Base-by-base conservation (phyloP, 2,888 invertebrate species). In the Stegana nigrithorax region DNA sequence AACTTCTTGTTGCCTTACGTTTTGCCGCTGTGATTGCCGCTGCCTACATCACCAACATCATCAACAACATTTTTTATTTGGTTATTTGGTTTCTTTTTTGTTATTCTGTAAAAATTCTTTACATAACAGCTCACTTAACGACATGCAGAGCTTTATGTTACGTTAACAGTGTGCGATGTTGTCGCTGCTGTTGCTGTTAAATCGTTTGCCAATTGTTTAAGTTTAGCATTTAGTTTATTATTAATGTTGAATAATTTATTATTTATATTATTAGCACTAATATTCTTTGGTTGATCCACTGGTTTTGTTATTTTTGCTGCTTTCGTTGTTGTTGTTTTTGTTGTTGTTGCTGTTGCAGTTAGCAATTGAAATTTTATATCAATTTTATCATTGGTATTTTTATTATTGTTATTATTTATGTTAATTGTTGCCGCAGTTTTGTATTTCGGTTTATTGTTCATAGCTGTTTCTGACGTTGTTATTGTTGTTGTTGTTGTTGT, bases 201-300 rank as follows among this genome's bases (percentile, higher is more conserved):
- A 8, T 12, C 8, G 14, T 14, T 27, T 27, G 51, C 51, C 51
- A 51, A 51, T 51, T 53, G 3, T 21, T 10, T 47, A 29, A 29
- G 19, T 32, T 53, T 53, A 32, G n/a, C 36, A 55, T 55, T 36
- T 55, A 55, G 10, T 55, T 32, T 10, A 45, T 19, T 21, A 36
- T 36, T 57, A 26, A n/a, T 44, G 21, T 51, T 59, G 29, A 44
- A 39, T 63, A 68, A 63, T 66, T 69, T 65, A 69, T 67, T 62
- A 73, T 51, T 36, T 70, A 61, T 62, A 68, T 73, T 80, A 78
- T 77, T 83, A 79, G 79, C 81, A 83, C 81, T 83, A 83, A 81
- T 73, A 83, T 82, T 85, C 85, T 85, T 85, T 85, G 85, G 85
- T 85, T 84, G 81, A 76, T 85, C 83, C 85, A 85, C 85, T 85